Conservation (phyloP, 2,113 vertebrate species). For the Apteryx owenii region DNA sequence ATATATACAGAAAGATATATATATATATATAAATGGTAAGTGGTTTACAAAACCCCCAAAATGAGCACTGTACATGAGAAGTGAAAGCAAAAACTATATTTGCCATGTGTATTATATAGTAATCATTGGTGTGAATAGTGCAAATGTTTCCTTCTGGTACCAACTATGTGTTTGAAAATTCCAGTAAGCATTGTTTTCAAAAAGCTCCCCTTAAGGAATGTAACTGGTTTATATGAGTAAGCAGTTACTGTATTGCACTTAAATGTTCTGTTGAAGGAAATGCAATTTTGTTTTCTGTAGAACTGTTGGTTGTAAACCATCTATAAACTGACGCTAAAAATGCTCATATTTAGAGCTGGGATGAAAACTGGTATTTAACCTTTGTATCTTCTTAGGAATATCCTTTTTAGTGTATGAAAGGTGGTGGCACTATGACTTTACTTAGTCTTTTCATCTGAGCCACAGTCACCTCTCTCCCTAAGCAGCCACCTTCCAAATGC, state of each 20-base stretch:
- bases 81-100: conserved; percentile 75
- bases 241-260: conserved; percentile 83
- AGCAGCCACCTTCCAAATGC: conserved; percentile 58
- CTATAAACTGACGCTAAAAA: conserved; percentile 75
- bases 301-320: conserved; percentile 80
- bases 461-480: conserved; percentile 70
- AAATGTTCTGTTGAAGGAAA: conserved; percentile 81
- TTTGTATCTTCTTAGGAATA: conserved; percentile 78
- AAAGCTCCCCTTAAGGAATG: conserved; percentile 82
- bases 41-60: conserved; percentile 75
- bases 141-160: conserved; percentile 81
- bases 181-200: conserved; percentile 79
- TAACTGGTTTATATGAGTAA: conserved; percentile 81
- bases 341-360: conserved; percentile 78
- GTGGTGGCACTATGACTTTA: conserved; percentile 66
- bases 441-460: conserved; percentile 71
- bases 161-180: conserved; percentile 80
- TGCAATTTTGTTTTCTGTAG: conserved; percentile 81
- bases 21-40: conserved; percentile 71
- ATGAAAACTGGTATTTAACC: conserved; percentile 81
- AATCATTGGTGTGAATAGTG: conserved; percentile 82
- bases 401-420: conserved; percentile 69
- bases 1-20: conserved; percentile 71
- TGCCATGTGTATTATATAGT: conserved; percentile 83
- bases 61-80: conserved; percentile 74